Conservation (phyloP, 2,888 invertebrate species). For the Choristoneura rosaceana region DNA sequence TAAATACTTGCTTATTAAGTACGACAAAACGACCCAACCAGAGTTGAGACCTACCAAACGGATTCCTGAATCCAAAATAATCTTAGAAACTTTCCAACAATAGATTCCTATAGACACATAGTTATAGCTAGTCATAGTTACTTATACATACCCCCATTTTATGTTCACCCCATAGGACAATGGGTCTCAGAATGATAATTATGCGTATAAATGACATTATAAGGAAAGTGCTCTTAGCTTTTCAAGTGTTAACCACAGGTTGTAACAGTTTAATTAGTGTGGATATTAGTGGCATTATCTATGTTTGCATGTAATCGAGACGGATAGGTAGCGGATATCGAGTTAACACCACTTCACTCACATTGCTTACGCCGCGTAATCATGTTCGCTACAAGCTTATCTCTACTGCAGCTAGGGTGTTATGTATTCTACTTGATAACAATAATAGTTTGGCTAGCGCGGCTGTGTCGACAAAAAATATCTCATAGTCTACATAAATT, state of each 20-base stretch:
- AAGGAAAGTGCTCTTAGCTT: background rate
- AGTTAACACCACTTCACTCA: conserved; percentile 2
- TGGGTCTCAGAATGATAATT: background rate
- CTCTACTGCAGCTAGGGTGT: background rate
- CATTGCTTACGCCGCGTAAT: background rate
- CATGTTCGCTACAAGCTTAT: conserved; percentile 3
- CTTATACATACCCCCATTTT: too few species aligned
- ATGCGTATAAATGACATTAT: background rate
- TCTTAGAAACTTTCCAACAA: too few species aligned
- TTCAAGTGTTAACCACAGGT: background rate
- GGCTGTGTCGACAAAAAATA: too few species aligned
- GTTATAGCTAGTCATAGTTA: too few species aligned
- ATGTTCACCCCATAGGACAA: too few species aligned
- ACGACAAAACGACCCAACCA: too few species aligned
- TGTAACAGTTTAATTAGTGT: background rate
- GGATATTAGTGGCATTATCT: background rate
- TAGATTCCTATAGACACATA: too few species aligned
- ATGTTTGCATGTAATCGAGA: background rate
- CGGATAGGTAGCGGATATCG: background rate
- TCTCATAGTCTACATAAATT: too few species aligned
- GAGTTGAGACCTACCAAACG: too few species aligned
- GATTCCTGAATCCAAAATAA: too few species aligned
- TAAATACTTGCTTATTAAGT: too few species aligned
- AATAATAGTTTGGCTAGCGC: too few species aligned
- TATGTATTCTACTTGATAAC: background rate